phyloP scores from a whole-genome alignment of 2,888 invertebrate genomes.

The Drosophila koepferae region DNA sequence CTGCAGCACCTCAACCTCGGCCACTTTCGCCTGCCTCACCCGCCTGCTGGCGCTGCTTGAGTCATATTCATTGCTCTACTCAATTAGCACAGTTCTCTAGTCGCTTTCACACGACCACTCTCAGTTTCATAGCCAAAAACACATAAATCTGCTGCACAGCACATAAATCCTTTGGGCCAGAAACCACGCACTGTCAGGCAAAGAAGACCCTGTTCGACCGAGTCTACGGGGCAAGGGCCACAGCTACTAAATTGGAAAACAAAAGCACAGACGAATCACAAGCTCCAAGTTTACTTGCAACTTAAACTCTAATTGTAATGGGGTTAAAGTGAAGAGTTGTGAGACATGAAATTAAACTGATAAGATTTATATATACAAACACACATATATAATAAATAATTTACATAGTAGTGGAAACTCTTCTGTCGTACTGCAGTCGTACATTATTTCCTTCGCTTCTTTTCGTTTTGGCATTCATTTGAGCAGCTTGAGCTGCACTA shows the following conservation, averaged over 20 bases:
- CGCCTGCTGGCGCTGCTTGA: neutral
- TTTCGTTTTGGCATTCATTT: no score
- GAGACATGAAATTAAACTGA: neutral
- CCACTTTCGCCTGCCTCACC: neutral
- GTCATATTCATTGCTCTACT: constrained; percentile 14
- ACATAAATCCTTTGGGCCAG: constrained; percentile 52
- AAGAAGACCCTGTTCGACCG: constrained; percentile 22
- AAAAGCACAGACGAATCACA: constrained; percentile 23
- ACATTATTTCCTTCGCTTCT: no score
- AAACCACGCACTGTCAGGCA: constrained; percentile 27
- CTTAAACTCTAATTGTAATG: neutral
- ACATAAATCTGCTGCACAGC: constrained; percentile 51
- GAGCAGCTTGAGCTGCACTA: no score
- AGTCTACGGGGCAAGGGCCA: neutral
- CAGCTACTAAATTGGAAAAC: constrained; percentile 35
- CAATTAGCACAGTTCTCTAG: constrained; percentile 42
- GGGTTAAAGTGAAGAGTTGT: neutral
- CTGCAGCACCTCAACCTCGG: neutral
- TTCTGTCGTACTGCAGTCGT: no score
- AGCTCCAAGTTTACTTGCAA: constrained; percentile 7
- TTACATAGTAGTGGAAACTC: no score
- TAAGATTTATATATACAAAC: neutral
- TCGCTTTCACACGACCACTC: constrained; percentile 27
- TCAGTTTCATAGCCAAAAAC: constrained; percentile 51
- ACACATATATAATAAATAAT: neutral